phyloP scores from a whole-genome alignment of 1,140 invertebrate genomes.

The Sminthurides bifidus region DNA sequence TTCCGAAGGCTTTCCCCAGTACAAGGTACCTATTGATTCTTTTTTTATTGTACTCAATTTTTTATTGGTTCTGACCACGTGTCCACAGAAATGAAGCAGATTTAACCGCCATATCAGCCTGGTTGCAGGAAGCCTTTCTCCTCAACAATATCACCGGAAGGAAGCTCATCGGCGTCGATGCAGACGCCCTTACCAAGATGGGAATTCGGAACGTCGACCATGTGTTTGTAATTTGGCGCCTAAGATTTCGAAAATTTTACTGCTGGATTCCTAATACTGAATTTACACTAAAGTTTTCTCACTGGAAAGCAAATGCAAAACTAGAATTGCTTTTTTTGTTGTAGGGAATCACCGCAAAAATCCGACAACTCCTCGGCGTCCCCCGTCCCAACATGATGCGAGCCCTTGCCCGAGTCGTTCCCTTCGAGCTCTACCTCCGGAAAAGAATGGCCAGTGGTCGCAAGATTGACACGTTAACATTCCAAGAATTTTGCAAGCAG shows the following conservation, averaged over 20 bases:
- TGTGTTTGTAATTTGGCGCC: constrained; percentile 11
- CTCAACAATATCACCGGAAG: constrained; percentile 21
- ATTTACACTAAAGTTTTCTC: background rate
- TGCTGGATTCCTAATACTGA: background rate
- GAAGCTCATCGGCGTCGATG: constrained; percentile 17
- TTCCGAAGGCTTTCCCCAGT: constrained; percentile 15
- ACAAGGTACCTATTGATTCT: constrained; percentile 1
- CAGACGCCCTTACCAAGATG: constrained; percentile 21
- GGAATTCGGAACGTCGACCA: constrained; percentile 22
- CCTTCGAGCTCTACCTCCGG: constrained; percentile 17
- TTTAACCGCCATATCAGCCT: background rate
- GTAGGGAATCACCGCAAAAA: constrained; percentile 14
- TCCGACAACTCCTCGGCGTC: constrained; percentile 21
- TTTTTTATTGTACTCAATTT: background rate
- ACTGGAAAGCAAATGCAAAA: too few species aligned
- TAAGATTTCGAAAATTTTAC: background rate
- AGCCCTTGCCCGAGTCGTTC: constrained; percentile 12
- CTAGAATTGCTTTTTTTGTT: constrained; percentile 2
- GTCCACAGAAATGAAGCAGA: background rate
- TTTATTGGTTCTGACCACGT: background rate
- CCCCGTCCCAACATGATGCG: constrained; percentile 22
- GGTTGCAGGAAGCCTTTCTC: constrained; percentile 15
- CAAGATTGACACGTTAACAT: constrained; percentile 15
- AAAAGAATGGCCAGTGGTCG: constrained; percentile 5
- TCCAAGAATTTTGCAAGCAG: constrained; percentile 18